Conservation (phyloP, 1,140 invertebrate species). For the Patella vulgata region DNA sequence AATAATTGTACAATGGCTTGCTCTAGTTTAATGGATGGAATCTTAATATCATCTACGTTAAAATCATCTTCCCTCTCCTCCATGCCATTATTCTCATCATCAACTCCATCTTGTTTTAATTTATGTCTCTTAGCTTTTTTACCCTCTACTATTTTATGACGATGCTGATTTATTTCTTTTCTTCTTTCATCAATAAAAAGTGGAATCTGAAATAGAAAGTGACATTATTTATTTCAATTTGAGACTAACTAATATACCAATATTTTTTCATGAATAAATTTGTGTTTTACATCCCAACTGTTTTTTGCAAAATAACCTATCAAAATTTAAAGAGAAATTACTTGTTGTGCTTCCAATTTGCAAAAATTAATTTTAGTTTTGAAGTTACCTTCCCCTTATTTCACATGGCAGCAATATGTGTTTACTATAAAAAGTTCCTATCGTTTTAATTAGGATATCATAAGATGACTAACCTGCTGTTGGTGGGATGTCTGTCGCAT, state of each 20-base stretch:
- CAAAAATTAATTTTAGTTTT: too few relatives aligned
- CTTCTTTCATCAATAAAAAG: slow-evolving; percentile 72
- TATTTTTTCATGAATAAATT: too few relatives aligned
- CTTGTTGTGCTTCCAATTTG: too few relatives aligned
- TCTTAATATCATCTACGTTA: slow-evolving; percentile 44
- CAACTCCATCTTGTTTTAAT: not conserved
- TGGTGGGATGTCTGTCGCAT: slow-evolving; percentile 63
- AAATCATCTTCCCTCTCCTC: slow-evolving; percentile 30
- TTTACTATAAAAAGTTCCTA: too few relatives aligned
- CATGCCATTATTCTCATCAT: slow-evolving; percentile 4
- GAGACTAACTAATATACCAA: too few relatives aligned
- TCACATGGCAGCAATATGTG: too few relatives aligned
- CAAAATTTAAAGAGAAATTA: too few relatives aligned
- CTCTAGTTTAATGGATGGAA: slow-evolving; percentile 48
- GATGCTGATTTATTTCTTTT: slow-evolving; percentile 70
- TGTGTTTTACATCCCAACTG: too few relatives aligned
- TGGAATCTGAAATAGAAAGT: slow-evolving; percentile 57
- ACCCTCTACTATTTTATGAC: slow-evolving; percentile 75
- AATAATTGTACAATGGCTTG: slow-evolving; percentile 61
- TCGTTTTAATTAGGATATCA: too few relatives aligned
- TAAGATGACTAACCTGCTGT: slow-evolving; percentile 41
- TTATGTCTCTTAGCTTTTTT: slow-evolving; percentile 72
- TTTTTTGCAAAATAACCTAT: too few relatives aligned
- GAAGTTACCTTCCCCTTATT: too few relatives aligned
- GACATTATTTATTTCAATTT: too few relatives aligned